Base-by-base conservation (phyloP, 2,797 vertebrate genomes). In the Pteropus rufus region DNA sequence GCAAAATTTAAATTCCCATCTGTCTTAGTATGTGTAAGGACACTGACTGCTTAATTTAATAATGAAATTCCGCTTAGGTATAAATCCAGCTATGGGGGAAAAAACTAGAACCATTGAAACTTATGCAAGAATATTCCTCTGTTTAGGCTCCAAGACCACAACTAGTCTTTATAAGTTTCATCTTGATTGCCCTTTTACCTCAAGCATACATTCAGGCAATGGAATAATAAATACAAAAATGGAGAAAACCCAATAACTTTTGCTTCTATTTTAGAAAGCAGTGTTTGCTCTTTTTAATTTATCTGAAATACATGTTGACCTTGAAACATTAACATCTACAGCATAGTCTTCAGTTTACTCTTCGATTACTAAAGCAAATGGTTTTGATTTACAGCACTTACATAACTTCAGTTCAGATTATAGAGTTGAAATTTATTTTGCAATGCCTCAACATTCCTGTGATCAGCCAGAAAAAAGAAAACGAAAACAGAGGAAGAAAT, bases 1-100 rank as follows among this genome's bases (percentile, higher is more conserved):
- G 14, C 77, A 93, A 60, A 29, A 82, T 88, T 96, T 92, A 91
- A 96, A 75, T 85, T 58, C 15, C 36, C 26, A 65, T 41, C 31
- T 52, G 19, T 76, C 31, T 92, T 76, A 60, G 34, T 49, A n/a
- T 41, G 23, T 39, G 12, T 67, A 82, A 87, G 58, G 46, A 91
- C 15, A 44, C 49, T 88, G 77, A 77, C 41, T 79, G 73, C 70
- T 84, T 41, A 75, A 3, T 84, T 24, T 62, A 69, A n/a, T 91
- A 81, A 91, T 77, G 41, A 56, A 79, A 79, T 41, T 5, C 41
- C 8, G 41, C 41, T 41, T 41, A 76, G 19, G 21, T 56, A 9
- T 72, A 91, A 86, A 65, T 70, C 64, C 11, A 54, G 44, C 18
- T 49, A 15, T 3, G 3, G 24, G 6, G 8, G 11, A 23, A 3